A percentile compares a stretch with the other conserved stretches of the same genome.
phyloP scores from a whole-genome alignment of 2,113 vertebrate genomes.

The Pithys albifrons region DNA sequence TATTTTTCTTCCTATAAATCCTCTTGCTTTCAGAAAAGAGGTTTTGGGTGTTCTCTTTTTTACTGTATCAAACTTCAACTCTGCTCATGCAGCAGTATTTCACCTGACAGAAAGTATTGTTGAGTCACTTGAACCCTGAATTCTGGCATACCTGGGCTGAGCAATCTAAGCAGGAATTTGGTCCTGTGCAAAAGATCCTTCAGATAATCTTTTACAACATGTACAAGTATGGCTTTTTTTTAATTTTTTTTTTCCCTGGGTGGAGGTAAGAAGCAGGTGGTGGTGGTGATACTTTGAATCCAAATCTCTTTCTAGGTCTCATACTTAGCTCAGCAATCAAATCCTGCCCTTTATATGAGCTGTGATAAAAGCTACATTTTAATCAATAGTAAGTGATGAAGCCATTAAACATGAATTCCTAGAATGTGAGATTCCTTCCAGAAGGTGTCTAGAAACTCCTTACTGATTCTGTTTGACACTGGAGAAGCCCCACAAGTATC shows the following conservation, averaged over 20 bases:
- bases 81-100: background rate
- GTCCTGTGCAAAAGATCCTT: background rate
- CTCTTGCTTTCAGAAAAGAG: background rate
- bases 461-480: background rate
- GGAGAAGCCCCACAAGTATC: background rate
- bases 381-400: background rate
- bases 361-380: background rate
- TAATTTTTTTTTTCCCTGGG: background rate
- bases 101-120: background rate
- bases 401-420: background rate
- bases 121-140: background rate
- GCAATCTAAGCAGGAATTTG: background rate
- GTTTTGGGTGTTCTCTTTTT: background rate
- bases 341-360: background rate
- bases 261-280: background rate
- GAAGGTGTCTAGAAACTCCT: background rate
- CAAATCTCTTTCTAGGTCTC: background rate
- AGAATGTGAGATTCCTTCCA: background rate
- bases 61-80: background rate
- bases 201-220: background rate
- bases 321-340: background rate
- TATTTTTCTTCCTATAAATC: background rate
- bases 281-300: background rate
- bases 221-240: fast-evolving
- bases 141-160: background rate